phyloP scores from a whole-genome alignment of 2,888 invertebrate genomes.

The Melieria crassipennis region DNA sequence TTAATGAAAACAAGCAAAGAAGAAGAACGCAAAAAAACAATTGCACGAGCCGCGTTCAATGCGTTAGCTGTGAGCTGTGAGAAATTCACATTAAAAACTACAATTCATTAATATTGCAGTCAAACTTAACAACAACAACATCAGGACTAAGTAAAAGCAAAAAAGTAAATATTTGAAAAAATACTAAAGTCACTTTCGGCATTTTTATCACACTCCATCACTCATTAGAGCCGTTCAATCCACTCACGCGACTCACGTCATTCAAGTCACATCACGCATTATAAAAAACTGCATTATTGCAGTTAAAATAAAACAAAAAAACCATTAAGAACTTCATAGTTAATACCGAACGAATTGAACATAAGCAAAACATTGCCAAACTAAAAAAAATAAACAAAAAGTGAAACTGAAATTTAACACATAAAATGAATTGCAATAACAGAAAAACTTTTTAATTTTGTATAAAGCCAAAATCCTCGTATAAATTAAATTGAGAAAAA shows the following conservation, averaged over 20 bases:
- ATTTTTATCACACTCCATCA: neutral
- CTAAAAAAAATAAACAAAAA: neutral
- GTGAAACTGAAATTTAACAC: neutral
- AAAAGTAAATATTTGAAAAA: neutral
- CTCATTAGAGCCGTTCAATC: too few relatives aligned
- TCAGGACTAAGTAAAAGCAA: slow-evolving; percentile 20
- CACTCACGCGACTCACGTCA: too few relatives aligned
- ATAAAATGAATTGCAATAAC: neutral
- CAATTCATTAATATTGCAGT: slow-evolving; percentile 37
- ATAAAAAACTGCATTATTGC: too few relatives aligned
- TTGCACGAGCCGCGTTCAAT: slow-evolving; percentile 30
- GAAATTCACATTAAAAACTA: neutral
- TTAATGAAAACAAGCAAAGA: slow-evolving; percentile 30
- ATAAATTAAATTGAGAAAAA: slow-evolving; percentile 14
- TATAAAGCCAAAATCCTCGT: slow-evolving; percentile 1
- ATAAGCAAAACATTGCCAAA: neutral
- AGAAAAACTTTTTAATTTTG: slow-evolving; percentile 7
- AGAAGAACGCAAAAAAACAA: slow-evolving; percentile 17
- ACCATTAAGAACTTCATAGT: neutral
- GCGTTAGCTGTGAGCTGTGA: slow-evolving; percentile 20
- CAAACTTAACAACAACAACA: slow-evolving; percentile 22
- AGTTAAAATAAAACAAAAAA: neutral
- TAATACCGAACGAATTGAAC: too few relatives aligned
- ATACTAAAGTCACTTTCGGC: neutral
- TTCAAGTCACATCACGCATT: neutral